phyloP scores from a whole-genome alignment of 2,888 invertebrate genomes.

The Ischnura elegans region DNA sequence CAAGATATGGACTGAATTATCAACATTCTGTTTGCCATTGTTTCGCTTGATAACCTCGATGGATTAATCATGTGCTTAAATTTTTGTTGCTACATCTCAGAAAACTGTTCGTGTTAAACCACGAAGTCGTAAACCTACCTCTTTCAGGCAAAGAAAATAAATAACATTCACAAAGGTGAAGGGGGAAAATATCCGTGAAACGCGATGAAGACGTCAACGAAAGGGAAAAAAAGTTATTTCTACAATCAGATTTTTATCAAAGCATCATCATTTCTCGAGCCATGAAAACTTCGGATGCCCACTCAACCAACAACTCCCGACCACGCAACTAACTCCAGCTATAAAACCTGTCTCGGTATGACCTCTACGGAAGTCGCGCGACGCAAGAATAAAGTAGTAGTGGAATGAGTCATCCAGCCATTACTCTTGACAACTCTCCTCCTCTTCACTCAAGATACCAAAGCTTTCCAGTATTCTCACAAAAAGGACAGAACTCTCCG shows the following conservation, averaged over 20 bases:
- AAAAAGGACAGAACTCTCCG: not conserved
- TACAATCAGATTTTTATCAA: not conserved
- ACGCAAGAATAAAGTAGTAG: constrained; percentile 19
- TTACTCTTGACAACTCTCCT: not conserved
- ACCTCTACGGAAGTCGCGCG: not conserved
- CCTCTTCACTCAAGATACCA: not conserved
- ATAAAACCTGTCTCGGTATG: not conserved
- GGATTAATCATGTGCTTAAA: too few species aligned
- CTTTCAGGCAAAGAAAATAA: too few species aligned
- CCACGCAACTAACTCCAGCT: not conserved
- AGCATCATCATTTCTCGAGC: not conserved
- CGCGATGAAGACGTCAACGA: not conserved
- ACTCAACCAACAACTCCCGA: not conserved
- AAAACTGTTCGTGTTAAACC: too few species aligned
- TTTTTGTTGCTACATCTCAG: too few species aligned
- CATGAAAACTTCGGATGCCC: not conserved
- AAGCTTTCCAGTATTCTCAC: not conserved
- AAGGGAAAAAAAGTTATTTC: not conserved
- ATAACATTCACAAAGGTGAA: not conserved
- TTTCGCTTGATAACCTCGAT: too few species aligned
- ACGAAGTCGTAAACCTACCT: too few species aligned
- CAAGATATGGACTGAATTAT: too few species aligned
- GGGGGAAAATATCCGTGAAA: not conserved
- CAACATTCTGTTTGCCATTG: too few species aligned
- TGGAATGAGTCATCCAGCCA: not conserved